A percentile compares a stretch with the other conserved stretches of the same genome.
Conservation (phyloP, 2,113 vertebrate species). For the Rhegmatorhina hoffmannsi region DNA sequence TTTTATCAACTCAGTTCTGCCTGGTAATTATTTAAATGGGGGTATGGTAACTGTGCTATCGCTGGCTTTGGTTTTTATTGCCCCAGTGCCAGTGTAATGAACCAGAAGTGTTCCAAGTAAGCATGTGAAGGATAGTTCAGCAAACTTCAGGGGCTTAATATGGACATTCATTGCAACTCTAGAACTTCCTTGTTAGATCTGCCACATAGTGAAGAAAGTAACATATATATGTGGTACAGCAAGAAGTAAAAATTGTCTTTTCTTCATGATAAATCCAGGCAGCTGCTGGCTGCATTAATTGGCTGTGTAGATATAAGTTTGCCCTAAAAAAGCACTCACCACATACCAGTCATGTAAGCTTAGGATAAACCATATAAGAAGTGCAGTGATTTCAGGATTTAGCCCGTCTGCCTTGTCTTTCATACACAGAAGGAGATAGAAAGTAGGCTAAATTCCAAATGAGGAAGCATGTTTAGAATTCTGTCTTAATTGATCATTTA, state of each 20-base stretch:
- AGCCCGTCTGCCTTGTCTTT: slow-evolving; percentile 13
- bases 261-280: not conserved
- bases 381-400: not conserved
- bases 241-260: not conserved
- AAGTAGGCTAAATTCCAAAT: slow-evolving; percentile 51
- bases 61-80: not conserved
- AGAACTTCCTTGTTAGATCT: not conserved
- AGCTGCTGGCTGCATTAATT: not conserved
- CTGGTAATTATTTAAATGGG: not conserved
- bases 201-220: not conserved
- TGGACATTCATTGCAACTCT: not conserved
- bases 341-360: not conserved
- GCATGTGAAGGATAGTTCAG: not conserved
- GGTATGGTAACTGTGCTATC: not conserved
- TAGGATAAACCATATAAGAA: not conserved
- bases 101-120: not conserved
- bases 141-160: not conserved
- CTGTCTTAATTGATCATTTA: slow-evolving; percentile 68
- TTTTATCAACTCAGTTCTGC: not conserved
- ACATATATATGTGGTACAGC: not conserved
- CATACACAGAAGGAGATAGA: slow-evolving; percentile 20
- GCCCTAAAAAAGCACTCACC: not conserved
- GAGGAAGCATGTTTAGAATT: slow-evolving; percentile 55
- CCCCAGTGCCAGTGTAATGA: not conserved
- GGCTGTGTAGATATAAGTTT: not conserved